Base-by-base conservation (phyloP, 2,888 invertebrate species). In the Lacanobia wlatinum region DNA sequence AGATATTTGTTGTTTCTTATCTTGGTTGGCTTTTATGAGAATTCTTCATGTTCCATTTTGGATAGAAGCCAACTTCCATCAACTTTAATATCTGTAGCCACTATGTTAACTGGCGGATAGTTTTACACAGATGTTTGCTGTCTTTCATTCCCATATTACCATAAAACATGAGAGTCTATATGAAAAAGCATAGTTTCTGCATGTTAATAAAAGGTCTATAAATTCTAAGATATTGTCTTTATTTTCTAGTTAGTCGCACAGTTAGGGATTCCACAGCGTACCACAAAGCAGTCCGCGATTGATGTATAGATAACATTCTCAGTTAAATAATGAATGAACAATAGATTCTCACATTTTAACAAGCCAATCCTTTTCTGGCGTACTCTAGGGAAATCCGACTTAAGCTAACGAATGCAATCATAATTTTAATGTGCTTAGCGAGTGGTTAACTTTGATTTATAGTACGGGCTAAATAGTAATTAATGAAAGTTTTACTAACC, bases 271-370 rank as follows among this genome's bases (percentile, higher is more conserved):
- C 73, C 68, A 85, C 83, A 76, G 70, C 74, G 68, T 62, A 64
- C 61, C 65, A 78, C 76, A 82, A 86, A 85, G 78, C 72, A 72
- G 71, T 77, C 77, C 38, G 58, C 53, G 43, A 68, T 65, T 80
- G 83, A 87, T 86, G 46, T 52, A 70, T 71, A 83, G 85, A 87
- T 87, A 82, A 84, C 80, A 82, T 87, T 87, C 83, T 83, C 40
- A 70, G 78, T 80, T 82, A 60, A 81, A 82, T 85, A 78, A 79
- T 75, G 84, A 83, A 85, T 83, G 87, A 83, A 86, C 85, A 86
- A 86, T 86, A 85, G 79, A 76, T 86, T 86, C 87, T 78, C 85
- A 86, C 85, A 84, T 76, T 70, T 74, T 78, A 85, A 78, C 60
- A 62, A 80, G 80, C 69, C 65, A 76, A 72, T 76, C 80, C 78